Evolutionary conservation across 2,113 vertebrate species (phyloP).

Genomic region (Leucoraja erinaceus): DNA sequence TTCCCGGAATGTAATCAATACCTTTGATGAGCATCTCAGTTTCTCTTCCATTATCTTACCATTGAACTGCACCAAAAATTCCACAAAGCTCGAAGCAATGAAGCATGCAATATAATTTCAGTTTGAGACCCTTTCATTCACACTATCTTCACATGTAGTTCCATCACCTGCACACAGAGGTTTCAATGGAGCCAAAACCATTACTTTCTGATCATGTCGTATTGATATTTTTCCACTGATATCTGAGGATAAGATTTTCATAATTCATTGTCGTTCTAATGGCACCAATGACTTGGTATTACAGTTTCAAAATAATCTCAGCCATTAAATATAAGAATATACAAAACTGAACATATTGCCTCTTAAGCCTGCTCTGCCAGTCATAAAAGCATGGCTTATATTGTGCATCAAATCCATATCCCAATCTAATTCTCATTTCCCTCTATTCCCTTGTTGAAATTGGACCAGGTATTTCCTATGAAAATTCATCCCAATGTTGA

Average conservation of each 20-base stretch:
- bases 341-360: too few species aligned
- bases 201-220: neutral
- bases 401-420: too few species aligned
- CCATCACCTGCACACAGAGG: neutral
- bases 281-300: neutral
- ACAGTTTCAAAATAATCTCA: neutral
- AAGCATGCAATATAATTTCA: neutral
- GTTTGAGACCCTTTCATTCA: neutral
- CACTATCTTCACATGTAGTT: neutral
- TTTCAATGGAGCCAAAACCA: neutral
- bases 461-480: too few species aligned
- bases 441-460: too few species aligned
- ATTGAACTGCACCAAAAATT: neutral
- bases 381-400: too few species aligned
- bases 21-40: neutral
- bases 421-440: too few species aligned
- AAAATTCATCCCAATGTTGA: too few species aligned
- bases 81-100: neutral
- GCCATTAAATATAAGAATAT: neutral
- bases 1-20: neutral
- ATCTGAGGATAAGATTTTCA: neutral
- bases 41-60: neutral
- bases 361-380: too few species aligned
- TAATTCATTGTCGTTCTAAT: too few species aligned
- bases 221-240: neutral